A percentile compares a stretch with the other conserved stretches of the same genome.
Evolutionary conservation across 2,113 vertebrate species (phyloP).

Genomic region (Cervus canadensis): DNA sequence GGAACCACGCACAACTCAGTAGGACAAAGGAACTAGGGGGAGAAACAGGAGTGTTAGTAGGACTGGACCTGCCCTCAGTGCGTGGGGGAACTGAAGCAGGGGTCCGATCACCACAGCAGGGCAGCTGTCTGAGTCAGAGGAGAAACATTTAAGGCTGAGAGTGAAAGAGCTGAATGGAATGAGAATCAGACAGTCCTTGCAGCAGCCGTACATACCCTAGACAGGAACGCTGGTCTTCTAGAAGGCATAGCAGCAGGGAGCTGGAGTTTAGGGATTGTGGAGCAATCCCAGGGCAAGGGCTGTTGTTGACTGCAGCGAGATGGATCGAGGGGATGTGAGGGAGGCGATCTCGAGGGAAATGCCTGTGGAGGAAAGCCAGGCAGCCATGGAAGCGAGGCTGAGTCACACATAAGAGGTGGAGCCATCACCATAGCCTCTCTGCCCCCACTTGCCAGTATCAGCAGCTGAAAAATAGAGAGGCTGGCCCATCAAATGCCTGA

Average conservation of each 20-base stretch:
- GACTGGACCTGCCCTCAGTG: neutral
- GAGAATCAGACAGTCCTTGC: neutral
- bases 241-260: neutral
- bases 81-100: neutral
- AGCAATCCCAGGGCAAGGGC: neutral
- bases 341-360: neutral
- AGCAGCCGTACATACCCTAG: neutral
- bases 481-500: neutral
- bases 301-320: neutral
- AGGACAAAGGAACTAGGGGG: neutral
- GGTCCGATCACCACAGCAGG: neutral
- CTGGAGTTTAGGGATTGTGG: neutral
- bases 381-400: neutral
- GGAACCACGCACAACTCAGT: neutral
- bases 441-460: neutral
- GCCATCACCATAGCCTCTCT: neutral
- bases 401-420: neutral
- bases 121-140: neutral
- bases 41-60: neutral
- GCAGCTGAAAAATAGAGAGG: neutral
- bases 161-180: neutral
- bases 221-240: neutral
- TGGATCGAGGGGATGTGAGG: neutral
- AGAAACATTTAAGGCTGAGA: neutral
- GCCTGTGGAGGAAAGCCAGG: neutral